A percentile compares a stretch with the other conserved stretches of the same genome.
phyloP scores from a whole-genome alignment of 2,797 vertebrate genomes.

The Hydrophis major region DNA sequence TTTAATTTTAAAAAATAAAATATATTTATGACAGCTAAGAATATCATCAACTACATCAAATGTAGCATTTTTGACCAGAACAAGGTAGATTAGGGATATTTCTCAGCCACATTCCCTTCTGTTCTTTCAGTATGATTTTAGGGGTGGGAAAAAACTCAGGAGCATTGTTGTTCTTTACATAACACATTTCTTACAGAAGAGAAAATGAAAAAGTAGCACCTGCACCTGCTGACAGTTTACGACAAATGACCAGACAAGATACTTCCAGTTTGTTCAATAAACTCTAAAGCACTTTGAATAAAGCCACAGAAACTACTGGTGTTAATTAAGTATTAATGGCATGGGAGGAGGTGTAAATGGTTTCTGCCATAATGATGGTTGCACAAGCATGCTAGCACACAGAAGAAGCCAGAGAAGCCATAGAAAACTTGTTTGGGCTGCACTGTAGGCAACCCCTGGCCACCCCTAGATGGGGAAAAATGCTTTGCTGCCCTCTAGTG shows the following conservation, averaged over 20 bases:
- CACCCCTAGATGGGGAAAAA: background rate
- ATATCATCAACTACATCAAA: background rate
- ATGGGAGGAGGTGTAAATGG: conserved; percentile 36
- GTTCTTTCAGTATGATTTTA: background rate
- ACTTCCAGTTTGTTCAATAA: conserved; percentile 37
- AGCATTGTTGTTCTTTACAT: conserved; percentile 17
- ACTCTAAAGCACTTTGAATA: conserved; percentile 34
- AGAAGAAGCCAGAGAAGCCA: conserved; percentile 12
- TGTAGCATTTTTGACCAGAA: background rate
- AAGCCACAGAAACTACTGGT: conserved; percentile 29
- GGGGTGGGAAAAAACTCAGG: background rate
- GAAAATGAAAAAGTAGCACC: conserved; percentile 17
- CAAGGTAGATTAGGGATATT: background rate
- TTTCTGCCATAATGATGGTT: conserved; percentile 15
- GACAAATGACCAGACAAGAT: conserved; percentile 22
- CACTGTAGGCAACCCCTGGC: background rate
- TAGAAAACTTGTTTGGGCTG: background rate
- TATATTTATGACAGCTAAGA: background rate
- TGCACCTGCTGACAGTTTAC: conserved; percentile 22
- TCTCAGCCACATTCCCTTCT: background rate
- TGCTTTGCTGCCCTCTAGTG: background rate
- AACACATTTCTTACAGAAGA: conserved; percentile 18
- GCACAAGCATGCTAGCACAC: background rate
- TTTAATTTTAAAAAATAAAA: background rate
- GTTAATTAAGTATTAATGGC: conserved; percentile 38